Conservation (phyloP, 64 coral and sea anemone genomes). For the Cladopsammia gracilis region DNA sequence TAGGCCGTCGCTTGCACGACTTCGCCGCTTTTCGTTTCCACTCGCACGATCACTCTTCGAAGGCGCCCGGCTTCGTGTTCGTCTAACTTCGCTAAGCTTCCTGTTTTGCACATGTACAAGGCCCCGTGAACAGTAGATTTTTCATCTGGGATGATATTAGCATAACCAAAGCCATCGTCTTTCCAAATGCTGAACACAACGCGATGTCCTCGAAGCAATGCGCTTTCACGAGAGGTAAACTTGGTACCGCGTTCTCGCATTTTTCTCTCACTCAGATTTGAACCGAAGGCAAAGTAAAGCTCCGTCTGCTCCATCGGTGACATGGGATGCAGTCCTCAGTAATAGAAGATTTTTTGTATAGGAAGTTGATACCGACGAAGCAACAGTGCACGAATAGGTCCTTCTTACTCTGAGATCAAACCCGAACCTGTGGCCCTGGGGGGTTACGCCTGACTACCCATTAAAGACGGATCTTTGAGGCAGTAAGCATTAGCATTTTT, state of each 20-base stretch:
- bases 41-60: constrained; percentile 40
- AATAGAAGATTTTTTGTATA: too few relatives aligned
- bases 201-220: constrained; percentile 18
- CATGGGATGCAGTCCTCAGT: too few relatives aligned
- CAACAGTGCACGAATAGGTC: too few relatives aligned
- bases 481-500: too few relatives aligned
- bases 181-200: constrained; percentile 50
- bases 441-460: too few relatives aligned
- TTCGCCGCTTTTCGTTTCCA: constrained; percentile 58
- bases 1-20: constrained; percentile 45
- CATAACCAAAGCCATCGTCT: constrained; percentile 45
- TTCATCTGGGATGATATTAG: constrained; percentile 47
- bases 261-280: constrained; percentile 60
- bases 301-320: constrained; percentile 27
- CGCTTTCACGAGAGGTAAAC: constrained; percentile 46
- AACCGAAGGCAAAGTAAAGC: constrained; percentile 71
- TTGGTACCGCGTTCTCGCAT: constrained; percentile 48
- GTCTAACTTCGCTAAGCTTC: constrained; percentile 1
- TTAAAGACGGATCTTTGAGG: too few relatives aligned
- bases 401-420: too few relatives aligned
- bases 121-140: constrained; percentile 62
- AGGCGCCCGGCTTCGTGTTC: constrained; percentile 37
- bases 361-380: too few relatives aligned
- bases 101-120: constrained; percentile 21
- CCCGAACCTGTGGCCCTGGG: too few relatives aligned